These are phyloP conservation scores for Micropoecilia bifurca DNA, from an alignment of 2,797 vertebrate genomes.

Conservation along the genomic window DNA sequence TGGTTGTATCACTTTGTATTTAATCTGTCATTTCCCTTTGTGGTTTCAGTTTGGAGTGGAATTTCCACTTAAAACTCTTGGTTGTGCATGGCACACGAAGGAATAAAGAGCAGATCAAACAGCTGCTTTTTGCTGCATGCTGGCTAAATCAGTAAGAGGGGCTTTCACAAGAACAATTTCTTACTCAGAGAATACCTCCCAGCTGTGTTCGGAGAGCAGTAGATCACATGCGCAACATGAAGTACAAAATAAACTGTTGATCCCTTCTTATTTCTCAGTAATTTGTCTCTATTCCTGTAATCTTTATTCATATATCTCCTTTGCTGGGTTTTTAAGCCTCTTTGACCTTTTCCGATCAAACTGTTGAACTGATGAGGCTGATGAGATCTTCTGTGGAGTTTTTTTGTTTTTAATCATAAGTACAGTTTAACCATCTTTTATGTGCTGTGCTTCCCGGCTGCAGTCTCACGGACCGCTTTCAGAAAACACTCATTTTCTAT, in stretches of 20 bases:
- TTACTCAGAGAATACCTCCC: neutral
- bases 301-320: conserved; percentile 9
- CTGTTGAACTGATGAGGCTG: conserved; percentile 12
- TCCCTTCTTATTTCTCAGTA: conserved; percentile 1
- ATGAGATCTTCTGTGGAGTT: neutral
- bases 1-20: neutral
- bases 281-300: conserved; percentile 4
- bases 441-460: neutral
- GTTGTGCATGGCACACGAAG: neutral
- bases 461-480: neutral
- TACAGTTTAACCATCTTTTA: neutral
- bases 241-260: neutral
- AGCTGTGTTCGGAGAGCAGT: neutral
- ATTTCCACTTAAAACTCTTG: neutral
- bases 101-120: neutral
- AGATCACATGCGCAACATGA: conserved; percentile 4
- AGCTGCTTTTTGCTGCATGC: neutral
- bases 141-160: neutral
- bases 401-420: neutral
- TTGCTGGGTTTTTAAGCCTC: conserved; percentile 14
- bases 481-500: neutral
- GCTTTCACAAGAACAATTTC: neutral
- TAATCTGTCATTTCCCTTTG: neutral
- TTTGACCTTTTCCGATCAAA: conserved; percentile 47
- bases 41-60: neutral